These are phyloP conservation scores for Pterobdella sp. DNA, from an alignment of 2,888 invertebrate species.

Conservation along the genomic window DNA sequence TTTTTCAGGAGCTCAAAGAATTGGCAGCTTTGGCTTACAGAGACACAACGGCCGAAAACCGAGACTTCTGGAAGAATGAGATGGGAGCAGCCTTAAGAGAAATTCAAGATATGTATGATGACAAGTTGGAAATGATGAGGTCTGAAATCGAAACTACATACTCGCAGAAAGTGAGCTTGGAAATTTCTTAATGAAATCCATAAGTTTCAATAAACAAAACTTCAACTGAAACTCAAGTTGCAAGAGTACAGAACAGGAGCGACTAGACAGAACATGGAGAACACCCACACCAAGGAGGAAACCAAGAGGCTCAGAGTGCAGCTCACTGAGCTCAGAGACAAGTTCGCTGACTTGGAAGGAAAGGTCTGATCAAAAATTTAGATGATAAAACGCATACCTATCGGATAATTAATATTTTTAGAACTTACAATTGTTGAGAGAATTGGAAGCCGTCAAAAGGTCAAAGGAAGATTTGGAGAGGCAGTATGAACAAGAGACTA, in stretches of 20 bases:
- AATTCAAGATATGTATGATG: slow-evolving; percentile 27
- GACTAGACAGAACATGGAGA: slow-evolving; percentile 53
- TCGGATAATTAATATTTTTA: slow-evolving; percentile 35
- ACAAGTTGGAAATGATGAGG: slow-evolving; percentile 25
- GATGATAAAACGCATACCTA: background rate
- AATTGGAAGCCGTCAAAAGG: slow-evolving; percentile 52
- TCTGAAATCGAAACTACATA: slow-evolving; percentile 25
- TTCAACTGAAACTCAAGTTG: no score
- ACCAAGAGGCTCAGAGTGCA: slow-evolving; percentile 52
- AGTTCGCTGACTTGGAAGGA: slow-evolving; percentile 54
- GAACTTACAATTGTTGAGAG: slow-evolving; percentile 54
- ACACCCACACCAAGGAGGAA: slow-evolving; percentile 52
- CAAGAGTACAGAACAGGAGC: slow-evolving; percentile 55
- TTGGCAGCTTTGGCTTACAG: slow-evolving; percentile 25
- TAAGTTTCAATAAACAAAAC: no score
- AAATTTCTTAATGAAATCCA: no score
- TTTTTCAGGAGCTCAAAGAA: slow-evolving; percentile 21
- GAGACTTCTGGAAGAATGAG: slow-evolving; percentile 29
- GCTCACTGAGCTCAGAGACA: slow-evolving; percentile 51
- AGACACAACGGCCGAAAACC: slow-evolving; percentile 26
- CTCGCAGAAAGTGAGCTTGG: slow-evolving; percentile 10
- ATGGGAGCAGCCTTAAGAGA: slow-evolving; percentile 27
- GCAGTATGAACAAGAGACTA: slow-evolving; percentile 52
- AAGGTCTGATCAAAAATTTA: slow-evolving; percentile 44
- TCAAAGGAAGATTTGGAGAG: slow-evolving; percentile 25